Percentiles rank a stretch among this genome's conserved stretches.
Evolutionary conservation across 1,140 invertebrate genomes (phyloP).

Genomic region (Fopius arisanus): DNA sequence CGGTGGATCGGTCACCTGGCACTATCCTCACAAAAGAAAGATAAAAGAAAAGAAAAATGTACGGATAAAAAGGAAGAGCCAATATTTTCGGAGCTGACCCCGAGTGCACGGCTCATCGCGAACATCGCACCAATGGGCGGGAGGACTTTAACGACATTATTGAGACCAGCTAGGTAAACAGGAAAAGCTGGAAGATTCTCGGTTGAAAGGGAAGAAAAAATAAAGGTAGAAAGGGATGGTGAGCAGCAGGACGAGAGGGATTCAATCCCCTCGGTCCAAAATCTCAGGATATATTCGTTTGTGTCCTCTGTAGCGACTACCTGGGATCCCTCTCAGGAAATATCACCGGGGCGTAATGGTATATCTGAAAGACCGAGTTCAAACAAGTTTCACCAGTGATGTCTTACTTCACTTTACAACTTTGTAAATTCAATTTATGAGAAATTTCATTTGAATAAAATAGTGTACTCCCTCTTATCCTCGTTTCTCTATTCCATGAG

Average conservation of each 20-base stretch:
- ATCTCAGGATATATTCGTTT: conserved; percentile 3
- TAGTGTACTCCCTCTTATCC: neutral
- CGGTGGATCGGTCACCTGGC: conserved; percentile 32
- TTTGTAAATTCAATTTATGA: neutral
- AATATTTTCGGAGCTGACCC: conserved; percentile 37
- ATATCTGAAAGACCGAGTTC: neutral
- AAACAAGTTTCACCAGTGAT: neutral
- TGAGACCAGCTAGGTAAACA: conserved; percentile 40
- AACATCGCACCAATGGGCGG: conserved; percentile 18
- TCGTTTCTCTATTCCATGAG: neutral
- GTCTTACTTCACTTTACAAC: neutral
- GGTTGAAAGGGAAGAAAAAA: neutral
- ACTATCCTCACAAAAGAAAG: conserved; percentile 17
- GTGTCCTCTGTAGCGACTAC: neutral
- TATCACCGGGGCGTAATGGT: neutral
- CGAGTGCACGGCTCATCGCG: neutral
- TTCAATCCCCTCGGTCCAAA: neutral
- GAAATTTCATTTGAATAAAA: neutral
- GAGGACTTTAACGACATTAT: conserved; percentile 39
- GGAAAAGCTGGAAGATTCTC: conserved; percentile 13
- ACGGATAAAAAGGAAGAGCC: conserved; percentile 24
- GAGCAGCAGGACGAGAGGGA: neutral
- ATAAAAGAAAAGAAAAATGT: conserved; percentile 32
- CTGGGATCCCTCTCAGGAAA: conserved; percentile 11
- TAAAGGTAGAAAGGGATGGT: neutral